Conservation (phyloP, 37 sponge, comb jelly and placozoan genomes). For the Halichondria panicea region DNA sequence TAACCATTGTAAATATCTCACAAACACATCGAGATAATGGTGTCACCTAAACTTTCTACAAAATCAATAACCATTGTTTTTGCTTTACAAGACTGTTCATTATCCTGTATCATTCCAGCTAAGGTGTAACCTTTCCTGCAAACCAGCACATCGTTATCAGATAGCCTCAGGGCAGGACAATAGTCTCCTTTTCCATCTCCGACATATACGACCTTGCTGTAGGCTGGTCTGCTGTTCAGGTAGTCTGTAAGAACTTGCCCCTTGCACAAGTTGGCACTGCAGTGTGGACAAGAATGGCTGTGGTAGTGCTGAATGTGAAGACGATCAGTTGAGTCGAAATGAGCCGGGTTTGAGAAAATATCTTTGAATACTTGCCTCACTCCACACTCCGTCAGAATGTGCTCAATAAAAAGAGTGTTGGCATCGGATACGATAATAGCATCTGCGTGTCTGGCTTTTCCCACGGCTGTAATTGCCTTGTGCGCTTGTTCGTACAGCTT, state of each 20-base stretch:
- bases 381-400: conserved; percentile 53
- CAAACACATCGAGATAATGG: not conserved
- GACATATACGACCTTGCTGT: conserved; percentile 56
- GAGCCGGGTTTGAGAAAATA: conserved; percentile 71
- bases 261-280: conserved; percentile 79
- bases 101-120: not conserved
- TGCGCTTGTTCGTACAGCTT: conserved; percentile 11
- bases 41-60: conserved; percentile 10
- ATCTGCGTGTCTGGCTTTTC: conserved; percentile 7
- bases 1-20: too few species aligned
- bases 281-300: conserved; percentile 48
- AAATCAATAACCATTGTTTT: conserved; percentile 35
- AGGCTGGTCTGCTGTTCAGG: not conserved
- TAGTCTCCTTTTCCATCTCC: conserved; percentile 78
- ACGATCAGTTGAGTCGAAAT: conserved; percentile 52
- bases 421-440: conserved; percentile 75
- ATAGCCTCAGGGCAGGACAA: conserved; percentile 48
- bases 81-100: conserved; percentile 1
- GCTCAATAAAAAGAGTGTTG: conserved; percentile 69
- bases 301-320: conserved; percentile 51
- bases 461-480: conserved; percentile 15
- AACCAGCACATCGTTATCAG: conserved; percentile 48
- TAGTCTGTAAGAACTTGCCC: conserved; percentile 42
- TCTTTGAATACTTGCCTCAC: conserved; percentile 19
- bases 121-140: conserved; percentile 66